Percentiles rank a stretch among this genome's conserved stretches.
Conservation (phyloP, 2,113 vertebrate species). For the Leucoraja erinaceus region DNA sequence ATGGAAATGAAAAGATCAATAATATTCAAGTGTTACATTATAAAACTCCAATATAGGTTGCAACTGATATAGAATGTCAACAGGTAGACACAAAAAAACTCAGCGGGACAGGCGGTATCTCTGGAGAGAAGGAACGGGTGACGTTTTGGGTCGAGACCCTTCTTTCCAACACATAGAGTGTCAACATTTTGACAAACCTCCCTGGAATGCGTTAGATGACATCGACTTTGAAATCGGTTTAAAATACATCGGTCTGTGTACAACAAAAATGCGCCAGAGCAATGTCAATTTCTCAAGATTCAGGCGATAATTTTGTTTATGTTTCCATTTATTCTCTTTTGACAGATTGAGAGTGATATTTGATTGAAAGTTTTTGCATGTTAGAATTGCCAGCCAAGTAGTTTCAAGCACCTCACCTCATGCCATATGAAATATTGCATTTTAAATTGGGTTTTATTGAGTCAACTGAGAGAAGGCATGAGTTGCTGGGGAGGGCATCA, state of each 20-base stretch:
- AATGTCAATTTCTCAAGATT: too few relatives aligned
- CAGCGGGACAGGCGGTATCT: too few relatives aligned
- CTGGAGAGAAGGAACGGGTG: too few relatives aligned
- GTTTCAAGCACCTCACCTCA: neutral
- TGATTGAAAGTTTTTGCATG: neutral
- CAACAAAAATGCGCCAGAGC: neutral
- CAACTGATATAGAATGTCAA: neutral
- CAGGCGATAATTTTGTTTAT: too few relatives aligned
- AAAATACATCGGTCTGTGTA: too few relatives aligned
- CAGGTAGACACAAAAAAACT: too few relatives aligned
- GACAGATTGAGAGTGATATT: neutral
- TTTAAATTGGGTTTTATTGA: neutral
- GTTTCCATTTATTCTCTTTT: neutral
- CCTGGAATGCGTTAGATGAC: neutral
- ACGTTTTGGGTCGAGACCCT: too few relatives aligned
- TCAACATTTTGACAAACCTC: neutral
- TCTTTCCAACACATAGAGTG: too few relatives aligned
- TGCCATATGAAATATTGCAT: neutral
- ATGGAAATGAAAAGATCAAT: neutral
- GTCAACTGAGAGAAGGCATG: too few relatives aligned
- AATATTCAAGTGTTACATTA: neutral
- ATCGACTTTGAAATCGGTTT: neutral
- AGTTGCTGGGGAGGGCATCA: too few relatives aligned
- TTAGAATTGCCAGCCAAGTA: conserved; percentile 1
- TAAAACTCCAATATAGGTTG: neutral